Evolutionary conservation across 2,888 invertebrate species (phyloP).

Genomic region (Drosophila atripex): DNA sequence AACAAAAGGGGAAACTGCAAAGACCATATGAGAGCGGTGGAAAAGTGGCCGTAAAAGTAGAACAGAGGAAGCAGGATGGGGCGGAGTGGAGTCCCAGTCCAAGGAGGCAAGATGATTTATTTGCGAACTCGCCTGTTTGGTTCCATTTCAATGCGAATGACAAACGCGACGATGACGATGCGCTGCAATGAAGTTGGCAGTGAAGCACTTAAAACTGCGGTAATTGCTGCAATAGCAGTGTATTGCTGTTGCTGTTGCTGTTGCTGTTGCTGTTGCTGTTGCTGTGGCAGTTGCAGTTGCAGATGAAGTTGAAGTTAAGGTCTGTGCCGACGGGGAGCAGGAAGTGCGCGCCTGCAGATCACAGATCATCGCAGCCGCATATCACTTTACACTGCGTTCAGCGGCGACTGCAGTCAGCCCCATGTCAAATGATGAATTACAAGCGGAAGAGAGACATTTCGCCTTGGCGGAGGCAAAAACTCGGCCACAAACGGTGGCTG

Average conservation of each 20-base stretch:
- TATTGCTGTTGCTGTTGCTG: conserved; percentile 11
- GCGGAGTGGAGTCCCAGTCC: background rate
- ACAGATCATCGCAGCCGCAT: conserved; percentile 29
- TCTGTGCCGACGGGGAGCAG: conserved; percentile 48
- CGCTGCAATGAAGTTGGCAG: conserved; percentile 62
- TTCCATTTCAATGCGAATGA: conserved; percentile 80
- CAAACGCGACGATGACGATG: conserved; percentile 74
- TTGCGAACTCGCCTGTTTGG: conserved; percentile 73
- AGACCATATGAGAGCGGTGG: conserved; percentile 23
- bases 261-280: conserved; percentile 4
- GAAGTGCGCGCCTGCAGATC: conserved; percentile 67
- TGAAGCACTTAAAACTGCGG: conserved; percentile 76
- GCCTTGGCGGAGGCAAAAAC: conserved; percentile 58
- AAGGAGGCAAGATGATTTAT: conserved; percentile 73
- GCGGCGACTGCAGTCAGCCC: conserved; percentile 46
- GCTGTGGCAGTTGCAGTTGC: conserved; percentile 16
- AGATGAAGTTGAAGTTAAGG: conserved; percentile 16
- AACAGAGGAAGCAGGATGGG: conserved; percentile 18
- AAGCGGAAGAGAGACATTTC: conserved; percentile 81
- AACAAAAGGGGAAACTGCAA: conserved; percentile 17
- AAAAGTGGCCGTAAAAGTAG: conserved; percentile 36
- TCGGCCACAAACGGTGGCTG: conserved; percentile 56
- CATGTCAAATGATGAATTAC: conserved; percentile 82
- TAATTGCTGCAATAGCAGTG: conserved; percentile 73
- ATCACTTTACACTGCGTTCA: conserved; percentile 58